phyloP scores from a whole-genome alignment of 2,888 invertebrate species.

The Drosophila borborema region DNA sequence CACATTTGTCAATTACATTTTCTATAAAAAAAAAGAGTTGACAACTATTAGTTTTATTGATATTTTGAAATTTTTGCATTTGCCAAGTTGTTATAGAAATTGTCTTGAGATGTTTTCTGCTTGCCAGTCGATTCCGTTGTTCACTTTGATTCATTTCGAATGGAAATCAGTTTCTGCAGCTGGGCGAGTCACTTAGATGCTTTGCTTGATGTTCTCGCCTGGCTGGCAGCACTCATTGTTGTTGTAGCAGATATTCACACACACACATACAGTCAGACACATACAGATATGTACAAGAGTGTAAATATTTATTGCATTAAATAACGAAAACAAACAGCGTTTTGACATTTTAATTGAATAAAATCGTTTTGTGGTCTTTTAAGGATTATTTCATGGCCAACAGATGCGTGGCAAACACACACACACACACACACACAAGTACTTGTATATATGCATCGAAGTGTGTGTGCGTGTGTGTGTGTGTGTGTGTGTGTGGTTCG shows the following conservation, averaged over 20 bases:
- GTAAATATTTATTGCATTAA: constrained; percentile 79
- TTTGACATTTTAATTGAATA: constrained; percentile 80
- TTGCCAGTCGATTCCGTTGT: background rate
- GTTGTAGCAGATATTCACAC: background rate
- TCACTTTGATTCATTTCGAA: constrained; percentile 1
- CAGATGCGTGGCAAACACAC: constrained; percentile 43
- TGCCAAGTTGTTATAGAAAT: background rate
- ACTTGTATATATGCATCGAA: constrained; percentile 18
- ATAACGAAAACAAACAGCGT: constrained; percentile 78
- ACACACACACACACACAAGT: constrained; percentile 4
- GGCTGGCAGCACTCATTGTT: constrained; percentile 6
- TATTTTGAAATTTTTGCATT: too few species aligned
- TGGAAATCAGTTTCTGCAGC: background rate
- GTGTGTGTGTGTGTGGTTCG: constrained; percentile 22
- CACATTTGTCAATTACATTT: background rate
- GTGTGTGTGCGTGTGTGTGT: background rate
- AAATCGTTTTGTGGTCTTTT: constrained; percentile 81
- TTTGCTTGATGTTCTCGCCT: background rate
- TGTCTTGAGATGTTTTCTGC: background rate
- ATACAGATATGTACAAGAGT: constrained; percentile 32
- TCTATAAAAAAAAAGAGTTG: background rate
- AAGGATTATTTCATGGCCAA: constrained; percentile 79
- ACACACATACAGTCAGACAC: background rate
- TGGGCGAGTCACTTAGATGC: background rate
- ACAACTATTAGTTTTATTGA: background rate